These are phyloP conservation scores for Daboia siamensis DNA, from an alignment of 2,113 vertebrate species.

Conservation along the genomic window DNA sequence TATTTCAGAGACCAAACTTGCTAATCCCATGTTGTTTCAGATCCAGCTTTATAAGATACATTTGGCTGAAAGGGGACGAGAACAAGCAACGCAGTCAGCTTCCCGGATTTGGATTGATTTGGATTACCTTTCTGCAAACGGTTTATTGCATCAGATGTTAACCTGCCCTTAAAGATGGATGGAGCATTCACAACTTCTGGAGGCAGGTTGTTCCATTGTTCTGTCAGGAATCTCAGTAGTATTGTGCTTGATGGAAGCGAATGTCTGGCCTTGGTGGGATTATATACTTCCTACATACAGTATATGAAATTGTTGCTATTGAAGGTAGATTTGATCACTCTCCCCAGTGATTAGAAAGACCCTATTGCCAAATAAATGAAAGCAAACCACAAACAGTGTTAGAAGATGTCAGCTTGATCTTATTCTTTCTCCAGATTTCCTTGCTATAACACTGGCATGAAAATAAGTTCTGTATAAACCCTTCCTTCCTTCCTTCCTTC, in stretches of 20 bases:
- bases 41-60: not conserved
- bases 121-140: not conserved
- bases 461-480: not conserved
- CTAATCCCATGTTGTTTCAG: not conserved
- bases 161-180: not conserved
- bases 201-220: too few species aligned
- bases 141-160: not conserved
- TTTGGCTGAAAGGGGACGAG: not conserved
- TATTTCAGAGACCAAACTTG: not conserved
- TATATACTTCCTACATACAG: not conserved
- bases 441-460: not conserved
- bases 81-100: not conserved
- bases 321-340: not conserved
- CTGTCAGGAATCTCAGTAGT: not conserved
- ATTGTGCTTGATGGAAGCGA: not conserved
- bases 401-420: not conserved
- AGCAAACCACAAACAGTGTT: not conserved
- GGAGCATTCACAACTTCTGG: too few species aligned
- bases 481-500: not conserved
- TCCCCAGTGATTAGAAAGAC: accelerated
- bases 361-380: constrained; percentile 6
- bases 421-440: not conserved
- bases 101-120: not conserved
- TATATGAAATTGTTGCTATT: not conserved
- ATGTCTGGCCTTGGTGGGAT: not conserved